A percentile compares a stretch with the other conserved stretches of the same genome.
Conservation (phyloP, 2,797 vertebrate genomes). For the Microcaecilia unicolor region DNA sequence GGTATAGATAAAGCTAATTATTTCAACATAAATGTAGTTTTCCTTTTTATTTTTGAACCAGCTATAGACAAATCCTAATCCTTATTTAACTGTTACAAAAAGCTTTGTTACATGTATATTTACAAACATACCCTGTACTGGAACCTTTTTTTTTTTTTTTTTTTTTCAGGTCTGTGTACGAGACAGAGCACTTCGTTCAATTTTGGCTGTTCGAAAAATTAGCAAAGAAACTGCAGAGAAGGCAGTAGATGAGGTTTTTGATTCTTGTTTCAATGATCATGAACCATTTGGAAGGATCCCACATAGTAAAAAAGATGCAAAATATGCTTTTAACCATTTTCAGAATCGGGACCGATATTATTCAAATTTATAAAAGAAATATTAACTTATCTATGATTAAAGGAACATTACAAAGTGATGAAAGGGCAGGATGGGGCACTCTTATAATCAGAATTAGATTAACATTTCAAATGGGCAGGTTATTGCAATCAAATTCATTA, state of each 20-base stretch:
- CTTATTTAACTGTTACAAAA: too few relatives aligned
- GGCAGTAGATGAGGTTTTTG: conserved; percentile 85
- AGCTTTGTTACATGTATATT: neutral
- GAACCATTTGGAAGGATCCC: conserved; percentile 93
- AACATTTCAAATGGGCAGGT: too few relatives aligned
- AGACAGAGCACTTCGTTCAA: conserved; percentile 80
- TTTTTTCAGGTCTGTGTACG: conserved; percentile 77
- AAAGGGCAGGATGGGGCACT: too few relatives aligned
- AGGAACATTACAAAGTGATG: too few relatives aligned
- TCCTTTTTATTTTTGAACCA: too few relatives aligned
- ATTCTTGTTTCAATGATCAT: conserved; percentile 85
- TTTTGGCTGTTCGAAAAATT: conserved; percentile 83
- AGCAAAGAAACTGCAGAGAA: conserved; percentile 71
- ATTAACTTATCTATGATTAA: too few relatives aligned
- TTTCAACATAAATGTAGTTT: too few relatives aligned
- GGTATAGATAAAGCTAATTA: too few relatives aligned
- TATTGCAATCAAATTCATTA: too few relatives aligned
- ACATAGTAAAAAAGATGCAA: conserved; percentile 71
- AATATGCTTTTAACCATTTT: conserved; percentile 74
- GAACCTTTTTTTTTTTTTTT: conserved; percentile 12
- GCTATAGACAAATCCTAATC: too few relatives aligned
- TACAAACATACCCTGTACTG: too few relatives aligned
- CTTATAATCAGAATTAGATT: too few relatives aligned
- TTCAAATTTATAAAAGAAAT: conserved; percentile 65
- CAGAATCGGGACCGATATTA: conserved; percentile 78